These are phyloP conservation scores for Melanogrammus aeglefinus DNA, from an alignment of 2,797 vertebrate genomes.

Conservation along the genomic window DNA sequence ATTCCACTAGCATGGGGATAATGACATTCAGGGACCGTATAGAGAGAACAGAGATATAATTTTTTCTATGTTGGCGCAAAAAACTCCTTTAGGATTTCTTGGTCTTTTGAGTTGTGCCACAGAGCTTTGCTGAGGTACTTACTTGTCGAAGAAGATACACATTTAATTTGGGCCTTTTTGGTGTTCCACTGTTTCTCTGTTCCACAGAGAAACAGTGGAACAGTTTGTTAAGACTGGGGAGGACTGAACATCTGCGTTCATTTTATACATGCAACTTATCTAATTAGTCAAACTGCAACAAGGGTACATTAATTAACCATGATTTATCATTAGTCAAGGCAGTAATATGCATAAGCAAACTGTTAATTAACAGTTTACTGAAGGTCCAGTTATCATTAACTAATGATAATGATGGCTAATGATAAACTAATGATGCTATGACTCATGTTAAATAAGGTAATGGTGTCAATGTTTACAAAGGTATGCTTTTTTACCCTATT, in stretches of 20 bases:
- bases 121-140: not conserved
- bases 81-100: not conserved
- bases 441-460: too few species aligned
- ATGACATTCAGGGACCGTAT: conserved; percentile 34
- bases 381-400: too few species aligned
- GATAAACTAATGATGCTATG: too few species aligned
- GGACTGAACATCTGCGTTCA: not conserved
- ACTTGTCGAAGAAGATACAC: not conserved
- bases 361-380: too few species aligned
- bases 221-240: not conserved
- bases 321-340: too few species aligned
- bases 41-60: conserved; percentile 9
- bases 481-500: too few species aligned
- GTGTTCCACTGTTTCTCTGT: not conserved
- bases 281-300: not conserved
- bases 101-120: not conserved
- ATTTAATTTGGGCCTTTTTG: not conserved
- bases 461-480: too few species aligned
- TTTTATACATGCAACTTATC: not conserved
- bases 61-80: conserved; percentile 28
- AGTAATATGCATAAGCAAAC: too few species aligned
- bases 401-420: too few species aligned
- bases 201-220: not conserved
- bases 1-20: conserved; percentile 54
- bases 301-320: too few species aligned